phyloP scores from a whole-genome alignment of 1,140 invertebrate genomes.

The Meloidogyne floridensis region DNA sequence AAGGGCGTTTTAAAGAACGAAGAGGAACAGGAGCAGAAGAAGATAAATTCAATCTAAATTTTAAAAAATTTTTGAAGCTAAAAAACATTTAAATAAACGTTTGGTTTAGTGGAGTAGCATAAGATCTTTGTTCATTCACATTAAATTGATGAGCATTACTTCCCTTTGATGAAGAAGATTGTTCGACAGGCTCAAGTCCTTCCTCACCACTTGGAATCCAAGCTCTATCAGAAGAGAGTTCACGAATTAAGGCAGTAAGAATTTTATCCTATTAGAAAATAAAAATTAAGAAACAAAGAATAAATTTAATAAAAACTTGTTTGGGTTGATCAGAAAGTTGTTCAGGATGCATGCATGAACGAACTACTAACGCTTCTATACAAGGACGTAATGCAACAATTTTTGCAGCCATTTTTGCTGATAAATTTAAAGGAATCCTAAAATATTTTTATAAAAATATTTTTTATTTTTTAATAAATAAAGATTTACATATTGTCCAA shows the following conservation, averaged over 20 bases:
- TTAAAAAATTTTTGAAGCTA: not conserved
- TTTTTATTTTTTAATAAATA: not conserved
- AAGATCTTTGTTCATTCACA: not conserved
- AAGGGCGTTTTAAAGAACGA: not conserved
- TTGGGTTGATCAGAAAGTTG: constrained; percentile 38
- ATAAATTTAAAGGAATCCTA: constrained; percentile 85
- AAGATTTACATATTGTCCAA: constrained; percentile 78
- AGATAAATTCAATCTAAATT: constrained; percentile 6
- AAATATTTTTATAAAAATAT: constrained; percentile 20
- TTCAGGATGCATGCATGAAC: constrained; percentile 79
- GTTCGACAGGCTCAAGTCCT: constrained; percentile 19
- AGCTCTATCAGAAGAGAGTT: constrained; percentile 32
- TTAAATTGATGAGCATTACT: not conserved
- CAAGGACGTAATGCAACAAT: constrained; percentile 83
- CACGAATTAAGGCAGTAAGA: constrained; percentile 21
- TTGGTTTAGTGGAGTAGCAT: constrained; percentile 11
- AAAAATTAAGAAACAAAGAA: no score
- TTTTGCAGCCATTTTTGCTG: constrained; percentile 76
- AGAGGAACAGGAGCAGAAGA: not conserved
- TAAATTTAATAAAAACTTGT: not conserved
- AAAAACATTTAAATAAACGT: not conserved
- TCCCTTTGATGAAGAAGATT: not conserved
- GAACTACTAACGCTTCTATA: constrained; percentile 80
- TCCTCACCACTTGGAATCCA: constrained; percentile 38
- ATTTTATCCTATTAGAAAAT: constrained; percentile 25